Evolutionary conservation across 2,888 invertebrate species (phyloP), one percentile per base, ranked within the genome.

Genomic region (Pocota personata): DNA sequence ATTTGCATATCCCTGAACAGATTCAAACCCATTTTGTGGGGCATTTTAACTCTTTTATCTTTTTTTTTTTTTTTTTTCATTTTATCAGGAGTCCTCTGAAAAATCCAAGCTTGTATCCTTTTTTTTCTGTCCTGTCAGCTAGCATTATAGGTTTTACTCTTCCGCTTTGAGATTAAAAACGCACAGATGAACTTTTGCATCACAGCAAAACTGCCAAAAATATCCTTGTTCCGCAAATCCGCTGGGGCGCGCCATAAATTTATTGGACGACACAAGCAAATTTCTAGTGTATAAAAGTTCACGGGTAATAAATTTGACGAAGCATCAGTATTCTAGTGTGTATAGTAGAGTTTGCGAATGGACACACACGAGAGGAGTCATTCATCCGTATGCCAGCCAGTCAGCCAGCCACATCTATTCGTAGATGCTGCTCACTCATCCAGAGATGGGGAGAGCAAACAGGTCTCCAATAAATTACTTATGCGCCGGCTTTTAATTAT

Each of bases 401-500:
- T n/a, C n/a, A n/a, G n/a, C n/a, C n/a, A n/a, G n/a, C n/a, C 48
- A 32, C 60, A 40, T 60, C 58, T 76, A 46, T 37, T 57, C 35
- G 14, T 40, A 43, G 37, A 75, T 30, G 37, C 46, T 10, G 57
- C 60, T 2, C n/a, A n/a, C n/a, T 67, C 50, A 21, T 10, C 37
- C 32, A 24, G 46, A 77, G 67, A 67, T 66, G 48, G 27, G 64
- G 55, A 69, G 76, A 69, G 76, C 86, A 77, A 82, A 86, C 86
- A 86, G 86, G 86, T 86, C 82, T 80, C 86, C 86, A 82, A 86
- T 86, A 86, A 86, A 86, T 86, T 82, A 86, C 86, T 86, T 72
- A 82, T 77, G 82, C 80, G 82, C 82, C 86, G 82, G 82, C 86
- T 86, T 86, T 86, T 86, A 82, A 86, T 86, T 82, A 86, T 67